These are phyloP conservation scores for Pararge aegeria DNA, from an alignment of 1,140 invertebrate genomes.

Conservation along the genomic window DNA sequence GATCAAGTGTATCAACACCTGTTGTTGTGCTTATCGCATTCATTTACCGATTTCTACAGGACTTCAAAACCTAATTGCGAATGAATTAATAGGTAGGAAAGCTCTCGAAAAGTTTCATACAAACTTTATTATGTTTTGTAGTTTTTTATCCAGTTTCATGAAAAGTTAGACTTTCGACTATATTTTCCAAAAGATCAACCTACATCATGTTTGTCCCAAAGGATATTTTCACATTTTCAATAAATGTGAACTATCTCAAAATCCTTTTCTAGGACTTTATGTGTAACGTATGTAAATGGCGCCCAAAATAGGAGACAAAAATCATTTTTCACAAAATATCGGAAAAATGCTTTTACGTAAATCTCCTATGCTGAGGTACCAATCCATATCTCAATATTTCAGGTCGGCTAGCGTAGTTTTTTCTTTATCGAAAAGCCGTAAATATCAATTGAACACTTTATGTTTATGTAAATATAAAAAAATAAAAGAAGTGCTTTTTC, in stretches of 20 bases:
- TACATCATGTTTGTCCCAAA: not conserved
- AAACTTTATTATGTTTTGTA: no score
- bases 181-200: no score
- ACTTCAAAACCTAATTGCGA: no score
- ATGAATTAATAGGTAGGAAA: no score
- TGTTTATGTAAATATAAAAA: not conserved
- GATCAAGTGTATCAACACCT: not conserved
- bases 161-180: no score
- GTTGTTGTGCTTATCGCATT: no score
- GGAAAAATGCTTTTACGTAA: not conserved
- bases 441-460: not conserved
- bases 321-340: not conserved
- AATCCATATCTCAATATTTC: not conserved
- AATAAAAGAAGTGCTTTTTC: not conserved
- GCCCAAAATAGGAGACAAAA: not conserved
- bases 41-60: no score
- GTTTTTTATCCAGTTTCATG: no score
- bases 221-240: not conserved
- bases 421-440: not conserved
- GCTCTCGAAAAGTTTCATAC: no score
- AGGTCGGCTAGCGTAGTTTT: not conserved
- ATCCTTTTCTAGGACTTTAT: not conserved
- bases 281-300: not conserved
- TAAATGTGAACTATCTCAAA: not conserved
- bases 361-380: not conserved